Evolutionary conservation across 2,797 vertebrate species (phyloP).

Genomic region (Trachurus trachurus): DNA sequence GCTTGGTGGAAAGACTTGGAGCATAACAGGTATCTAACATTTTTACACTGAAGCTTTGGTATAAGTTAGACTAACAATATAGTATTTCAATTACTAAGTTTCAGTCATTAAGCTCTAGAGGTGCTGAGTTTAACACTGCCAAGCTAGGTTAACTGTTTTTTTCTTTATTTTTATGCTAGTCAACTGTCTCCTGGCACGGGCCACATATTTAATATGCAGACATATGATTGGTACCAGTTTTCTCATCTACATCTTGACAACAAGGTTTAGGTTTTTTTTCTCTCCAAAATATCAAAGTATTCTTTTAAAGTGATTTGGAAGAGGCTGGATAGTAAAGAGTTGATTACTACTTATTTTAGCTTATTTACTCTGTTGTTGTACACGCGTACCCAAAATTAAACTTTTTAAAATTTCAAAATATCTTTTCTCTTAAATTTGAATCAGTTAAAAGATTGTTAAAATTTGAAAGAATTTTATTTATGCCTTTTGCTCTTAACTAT

Average conservation of each 20-base stretch:
- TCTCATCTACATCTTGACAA: conserved; percentile 2
- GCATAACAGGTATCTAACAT: background rate
- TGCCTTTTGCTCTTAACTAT: conserved; percentile 43
- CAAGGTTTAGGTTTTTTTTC: background rate
- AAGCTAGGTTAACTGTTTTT: background rate
- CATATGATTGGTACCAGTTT: background rate
- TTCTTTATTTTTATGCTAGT: background rate
- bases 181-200: background rate
- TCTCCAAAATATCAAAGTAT: background rate
- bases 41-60: background rate
- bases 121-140: no score
- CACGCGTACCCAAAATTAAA: background rate
- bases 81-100: background rate
- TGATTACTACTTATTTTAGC: background rate
- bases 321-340: background rate
- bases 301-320: background rate
- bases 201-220: background rate
- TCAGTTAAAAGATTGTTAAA: background rate
- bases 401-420: background rate
- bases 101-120: background rate
- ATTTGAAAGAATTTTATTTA: conserved; percentile 7
- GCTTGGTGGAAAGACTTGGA: background rate
- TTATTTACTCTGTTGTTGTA: background rate
- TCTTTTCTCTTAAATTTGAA: background rate
- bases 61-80: background rate